Evolutionary conservation across 2,113 vertebrate genomes (phyloP).

Genomic region (Megaptera novaeangliae): DNA sequence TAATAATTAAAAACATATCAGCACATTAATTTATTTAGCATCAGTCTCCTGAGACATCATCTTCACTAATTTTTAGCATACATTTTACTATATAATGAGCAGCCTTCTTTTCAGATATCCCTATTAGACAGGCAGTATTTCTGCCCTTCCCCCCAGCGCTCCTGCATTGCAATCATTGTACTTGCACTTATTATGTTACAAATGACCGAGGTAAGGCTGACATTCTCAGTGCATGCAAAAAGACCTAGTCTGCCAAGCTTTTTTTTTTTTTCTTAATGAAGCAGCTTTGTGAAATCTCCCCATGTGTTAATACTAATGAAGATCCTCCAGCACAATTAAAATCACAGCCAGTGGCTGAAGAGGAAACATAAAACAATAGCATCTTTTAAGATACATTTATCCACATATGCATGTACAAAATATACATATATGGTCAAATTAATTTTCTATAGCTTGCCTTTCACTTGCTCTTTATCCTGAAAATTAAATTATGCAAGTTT

Average conservation of each 20-base stretch:
- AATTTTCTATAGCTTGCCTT: constrained; percentile 59
- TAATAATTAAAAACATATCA: constrained; percentile 93
- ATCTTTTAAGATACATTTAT: constrained; percentile 77
- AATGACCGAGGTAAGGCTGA: constrained; percentile 97
- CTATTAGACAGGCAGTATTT: constrained; percentile 87
- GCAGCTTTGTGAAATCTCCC: constrained; percentile 88
- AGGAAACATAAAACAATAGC: constrained; percentile 86
- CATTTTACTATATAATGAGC: constrained; percentile 94
- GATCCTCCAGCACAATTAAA: constrained; percentile 95
- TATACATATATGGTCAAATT: constrained; percentile 47
- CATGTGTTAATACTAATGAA: constrained; percentile 96
- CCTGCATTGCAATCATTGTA: constrained; percentile 92
- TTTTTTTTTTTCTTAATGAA: constrained; percentile 88
- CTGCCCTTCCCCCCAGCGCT: constrained; percentile 92
- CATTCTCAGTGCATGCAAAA: constrained; percentile 93
- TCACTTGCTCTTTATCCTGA: constrained; percentile 45
- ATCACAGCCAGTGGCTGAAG: constrained; percentile 85
- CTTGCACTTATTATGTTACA: constrained; percentile 98
- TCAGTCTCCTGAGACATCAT: constrained; percentile 88
- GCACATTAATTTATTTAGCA: constrained; percentile 91
- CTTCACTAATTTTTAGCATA: constrained; percentile 90
- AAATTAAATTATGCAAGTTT: constrained; percentile 47
- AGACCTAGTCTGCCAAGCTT: constrained; percentile 87
- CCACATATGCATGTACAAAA: constrained; percentile 41
- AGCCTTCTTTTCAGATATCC: constrained; percentile 86